Base-by-base conservation (phyloP, 2,113 vertebrate species). In the Epinephelus fuscoguttatus region DNA sequence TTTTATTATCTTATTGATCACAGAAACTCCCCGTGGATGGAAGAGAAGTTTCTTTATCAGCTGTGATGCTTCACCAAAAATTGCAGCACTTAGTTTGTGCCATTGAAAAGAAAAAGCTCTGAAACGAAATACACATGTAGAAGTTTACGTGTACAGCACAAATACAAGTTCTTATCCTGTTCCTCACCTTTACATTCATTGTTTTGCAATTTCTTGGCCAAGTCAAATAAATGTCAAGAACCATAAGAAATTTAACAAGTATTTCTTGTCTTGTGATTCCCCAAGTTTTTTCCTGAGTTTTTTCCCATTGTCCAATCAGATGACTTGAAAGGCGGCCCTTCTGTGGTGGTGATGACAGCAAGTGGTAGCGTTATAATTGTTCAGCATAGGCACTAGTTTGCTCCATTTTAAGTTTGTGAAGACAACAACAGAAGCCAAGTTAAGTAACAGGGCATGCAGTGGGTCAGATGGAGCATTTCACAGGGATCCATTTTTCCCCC, bases 1-100 rank as follows among this genome's bases (percentile, higher is more conserved):
- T 78, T 73, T 63, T 40, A 60, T 84, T 40, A 57, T 72, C 5
- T 60, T 49, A 61, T 68, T 59, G 45, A 70, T 72, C 42, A 37
- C 23, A 49, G 1, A 70, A 11, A 52, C 49, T 56, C 17, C 18
- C 21, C 47, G 47, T 30, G 13, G 59, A 40, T 30, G 52, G 33
- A 47, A 9, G 27, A 6, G 12, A 30, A 9, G 33, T 74, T 30
- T 69, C 4, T 21, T 1, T 2, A 19, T 21, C 17, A 37, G 33
- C 52, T 25, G 42, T 18, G 63, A n/a, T 9, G 17, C 18, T 56
- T 17, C 14, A 19, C 0, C 66, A 70, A n/a, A 77, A 17, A 12
- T 15, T 10, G 17, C 13, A 66, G 60, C 37, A 13, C 18, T 52
- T 71, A 42, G 8, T 42, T 57, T 55, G 14, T 47, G 37, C 19